These are phyloP conservation scores for Tuberolachnus salignus DNA, from an alignment of 2,888 invertebrate genomes.

Conservation along the genomic window DNA sequence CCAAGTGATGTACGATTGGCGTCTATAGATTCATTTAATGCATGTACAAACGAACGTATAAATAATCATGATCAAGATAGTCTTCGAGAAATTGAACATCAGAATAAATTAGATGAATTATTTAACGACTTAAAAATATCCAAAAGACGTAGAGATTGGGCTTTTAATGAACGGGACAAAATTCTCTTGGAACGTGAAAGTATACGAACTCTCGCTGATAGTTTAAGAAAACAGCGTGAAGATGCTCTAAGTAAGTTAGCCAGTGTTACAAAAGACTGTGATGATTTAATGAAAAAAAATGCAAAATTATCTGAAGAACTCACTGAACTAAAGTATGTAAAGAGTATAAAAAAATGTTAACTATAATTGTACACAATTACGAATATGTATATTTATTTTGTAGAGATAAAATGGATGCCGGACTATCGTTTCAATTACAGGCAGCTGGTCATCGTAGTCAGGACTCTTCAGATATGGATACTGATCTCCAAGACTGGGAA, in stretches of 20 bases:
- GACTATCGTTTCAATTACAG: conserved; percentile 66
- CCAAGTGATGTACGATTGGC: conserved; percentile 61
- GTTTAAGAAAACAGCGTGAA: conserved; percentile 90
- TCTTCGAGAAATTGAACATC: conserved; percentile 85
- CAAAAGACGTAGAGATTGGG: conserved; percentile 91
- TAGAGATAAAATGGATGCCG: conserved; percentile 74
- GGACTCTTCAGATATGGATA: conserved; percentile 75
- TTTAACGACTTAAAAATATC: conserved; percentile 69
- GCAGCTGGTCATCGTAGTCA: conserved; percentile 68
- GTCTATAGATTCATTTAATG: conserved; percentile 61
- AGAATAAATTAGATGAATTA: conserved; percentile 71
- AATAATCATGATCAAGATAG: conserved; percentile 83
- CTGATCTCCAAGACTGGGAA: conserved; percentile 78
- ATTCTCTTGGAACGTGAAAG: conserved; percentile 93
- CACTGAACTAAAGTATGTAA: conserved; percentile 71
- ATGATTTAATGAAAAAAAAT: conserved; percentile 83
- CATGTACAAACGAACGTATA: conserved; percentile 69
- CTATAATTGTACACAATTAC: background rate
- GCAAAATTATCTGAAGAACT: conserved; percentile 83
- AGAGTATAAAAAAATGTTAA: background rate
- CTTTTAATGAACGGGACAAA: conserved; percentile 94
- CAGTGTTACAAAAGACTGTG: conserved; percentile 88
- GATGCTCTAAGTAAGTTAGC: conserved; percentile 92
- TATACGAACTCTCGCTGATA: conserved; percentile 91
- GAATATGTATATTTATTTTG: conserved; percentile 46